Conservation (phyloP, 2,797 vertebrate genomes). For the Gallinago nigripennis region DNA sequence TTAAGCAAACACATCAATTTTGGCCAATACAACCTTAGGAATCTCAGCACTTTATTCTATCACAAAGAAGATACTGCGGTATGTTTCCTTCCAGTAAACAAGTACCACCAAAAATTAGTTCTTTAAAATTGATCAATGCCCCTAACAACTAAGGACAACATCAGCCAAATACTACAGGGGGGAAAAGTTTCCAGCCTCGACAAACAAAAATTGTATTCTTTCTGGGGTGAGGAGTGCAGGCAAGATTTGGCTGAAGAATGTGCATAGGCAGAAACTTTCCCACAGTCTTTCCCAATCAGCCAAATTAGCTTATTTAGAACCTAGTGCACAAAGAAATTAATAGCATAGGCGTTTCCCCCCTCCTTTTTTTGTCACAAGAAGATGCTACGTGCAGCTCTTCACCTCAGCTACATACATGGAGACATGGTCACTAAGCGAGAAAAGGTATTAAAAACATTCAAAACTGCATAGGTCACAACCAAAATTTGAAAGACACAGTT, state of each 20-base stretch:
- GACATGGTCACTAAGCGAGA: fast-evolving
- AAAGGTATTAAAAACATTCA: background rate
- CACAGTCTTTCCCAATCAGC: background rate
- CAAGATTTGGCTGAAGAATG: fast-evolving
- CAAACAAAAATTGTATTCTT: background rate
- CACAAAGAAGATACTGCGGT: background rate
- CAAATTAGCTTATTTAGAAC: background rate
- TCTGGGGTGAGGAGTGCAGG: background rate
- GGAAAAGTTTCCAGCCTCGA: fast-evolving
- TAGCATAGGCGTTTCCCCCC: background rate
- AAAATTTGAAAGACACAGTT: background rate
- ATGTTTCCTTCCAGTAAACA: background rate
- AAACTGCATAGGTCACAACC: fast-evolving
- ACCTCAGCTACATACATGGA: background rate
- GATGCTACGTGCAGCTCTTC: background rate
- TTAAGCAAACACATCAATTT: background rate
- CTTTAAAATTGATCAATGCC: background rate
- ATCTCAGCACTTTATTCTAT: background rate
- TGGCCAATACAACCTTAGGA: background rate
- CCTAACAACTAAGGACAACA: background rate
- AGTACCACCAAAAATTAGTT: background rate
- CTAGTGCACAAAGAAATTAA: background rate
- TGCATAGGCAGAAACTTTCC: background rate
- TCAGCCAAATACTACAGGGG: fast-evolving
- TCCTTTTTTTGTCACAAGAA: background rate